Evolutionary conservation across 2,888 invertebrate species (phyloP).

Genomic region (Marasmarcha lunaedactyla): DNA sequence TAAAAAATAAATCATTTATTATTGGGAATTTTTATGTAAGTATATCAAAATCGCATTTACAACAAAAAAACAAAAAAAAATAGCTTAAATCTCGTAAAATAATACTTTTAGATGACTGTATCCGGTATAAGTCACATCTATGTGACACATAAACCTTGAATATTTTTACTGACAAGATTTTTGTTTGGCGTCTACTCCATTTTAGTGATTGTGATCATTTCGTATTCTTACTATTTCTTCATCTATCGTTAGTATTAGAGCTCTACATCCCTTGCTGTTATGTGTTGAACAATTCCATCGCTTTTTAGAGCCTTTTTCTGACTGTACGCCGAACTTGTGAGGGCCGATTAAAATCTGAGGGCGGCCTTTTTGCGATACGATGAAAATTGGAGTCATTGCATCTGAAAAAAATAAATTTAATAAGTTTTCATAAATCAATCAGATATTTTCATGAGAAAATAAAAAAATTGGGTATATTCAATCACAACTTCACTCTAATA

Average conservation of each 20-base stretch:
- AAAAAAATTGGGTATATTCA: too few relatives aligned
- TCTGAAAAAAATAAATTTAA: too few relatives aligned
- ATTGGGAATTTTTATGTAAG: too few relatives aligned
- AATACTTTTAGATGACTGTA: too few relatives aligned
- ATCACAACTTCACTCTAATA: too few relatives aligned
- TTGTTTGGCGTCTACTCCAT: background rate
- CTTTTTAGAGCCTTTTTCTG: conserved; percentile 17
- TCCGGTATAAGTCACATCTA: background rate
- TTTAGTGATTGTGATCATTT: conserved; percentile 17
- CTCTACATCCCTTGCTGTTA: conserved; percentile 6
- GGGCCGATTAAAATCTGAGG: conserved; percentile 1
- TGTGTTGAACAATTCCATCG: conserved; percentile 27
- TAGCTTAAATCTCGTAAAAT: too few relatives aligned
- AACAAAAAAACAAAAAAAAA: too few relatives aligned
- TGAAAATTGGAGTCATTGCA: too few relatives aligned
- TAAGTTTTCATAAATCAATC: too few relatives aligned
- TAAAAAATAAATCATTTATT: too few relatives aligned
- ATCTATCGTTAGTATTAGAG: conserved; percentile 3
- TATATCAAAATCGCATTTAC: too few relatives aligned
- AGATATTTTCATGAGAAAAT: too few relatives aligned
- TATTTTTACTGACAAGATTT: conserved; percentile 1
- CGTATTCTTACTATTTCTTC: conserved; percentile 5
- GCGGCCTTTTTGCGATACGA: conserved; percentile 5
- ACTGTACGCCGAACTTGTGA: background rate
- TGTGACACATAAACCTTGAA: conserved; percentile 1